Evolutionary conservation across 2,888 invertebrate genomes (phyloP), one percentile per base, ranked within the genome.

Genomic region (Gari tellinella): DNA sequence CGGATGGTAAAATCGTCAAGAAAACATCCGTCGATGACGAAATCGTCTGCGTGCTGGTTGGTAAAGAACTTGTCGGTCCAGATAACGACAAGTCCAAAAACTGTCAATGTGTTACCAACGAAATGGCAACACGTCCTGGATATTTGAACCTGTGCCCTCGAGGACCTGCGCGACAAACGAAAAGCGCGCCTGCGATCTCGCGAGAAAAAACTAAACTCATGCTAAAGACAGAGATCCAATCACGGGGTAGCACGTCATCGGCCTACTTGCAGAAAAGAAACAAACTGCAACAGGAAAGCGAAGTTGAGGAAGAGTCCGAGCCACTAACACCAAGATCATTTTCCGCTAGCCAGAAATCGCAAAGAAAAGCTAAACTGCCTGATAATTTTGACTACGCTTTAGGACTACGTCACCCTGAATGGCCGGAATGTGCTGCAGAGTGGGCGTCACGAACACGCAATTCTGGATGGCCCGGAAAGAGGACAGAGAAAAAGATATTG

Each of bases 401-500:
- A 5, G 82, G 75, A 1, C 63, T 86, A 23, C 51, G 62, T 5
- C 83, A 78, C 58, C 76, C 77, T 17, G 38, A 52, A 17, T 86
- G 86, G 86, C 86, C 86, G 10, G 63, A 65, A 49, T 65, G 62
- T 26, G 83, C 84, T 2, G 38, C 55, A 4, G 81, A 81, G 52
- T 85, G 82, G 81, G 45, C 40, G 40, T 58, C 70, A 14, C 69
- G 86, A n/a, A 65, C 74, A 45, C 68, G 85, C 25, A 69, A 70
- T n/a, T 48, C 64, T 31, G 73, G 77, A 1, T 85, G 85, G 85
- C 85, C 85, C 0, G 69, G 79, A 3, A 69, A 76, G 37, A 62
- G 80, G 17, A 63, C 78, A 10, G 74, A 83, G 26, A 81, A 80
- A 17, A 82, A 81, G 48, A 78, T 85, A 1, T 23, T 62, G n/a